phyloP scores from a whole-genome alignment of 2,888 invertebrate genomes.

The Oscheius sp. region DNA sequence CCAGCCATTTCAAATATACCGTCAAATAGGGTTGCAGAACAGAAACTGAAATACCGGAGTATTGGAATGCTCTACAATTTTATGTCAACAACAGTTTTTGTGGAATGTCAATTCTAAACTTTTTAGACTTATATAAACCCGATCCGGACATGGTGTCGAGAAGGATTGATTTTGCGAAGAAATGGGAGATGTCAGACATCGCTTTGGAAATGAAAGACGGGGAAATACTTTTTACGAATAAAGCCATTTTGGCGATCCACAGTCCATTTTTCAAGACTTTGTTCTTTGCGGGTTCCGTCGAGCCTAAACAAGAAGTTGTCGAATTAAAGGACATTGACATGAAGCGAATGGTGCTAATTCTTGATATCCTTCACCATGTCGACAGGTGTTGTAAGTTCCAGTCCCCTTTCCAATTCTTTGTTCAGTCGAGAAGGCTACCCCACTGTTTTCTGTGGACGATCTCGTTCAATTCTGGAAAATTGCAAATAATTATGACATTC shows the following conservation, averaged over 20 bases:
- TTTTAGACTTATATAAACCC: too few relatives aligned
- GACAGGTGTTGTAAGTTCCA: not conserved
- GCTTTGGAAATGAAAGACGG: not conserved
- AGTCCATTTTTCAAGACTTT: not conserved
- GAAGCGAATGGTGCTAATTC: not conserved
- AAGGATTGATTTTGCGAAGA: not conserved
- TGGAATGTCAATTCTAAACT: too few relatives aligned
- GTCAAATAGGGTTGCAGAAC: too few relatives aligned
- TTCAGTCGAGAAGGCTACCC: not conserved
- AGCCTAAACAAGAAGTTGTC: not conserved
- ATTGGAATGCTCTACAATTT: too few relatives aligned
- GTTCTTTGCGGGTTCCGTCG: not conserved
- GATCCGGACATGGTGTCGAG: too few relatives aligned
- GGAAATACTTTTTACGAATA: not conserved
- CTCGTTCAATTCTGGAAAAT: not conserved
- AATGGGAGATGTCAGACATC: not conserved
- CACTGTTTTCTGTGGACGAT: not conserved
- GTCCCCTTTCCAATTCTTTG: not conserved
- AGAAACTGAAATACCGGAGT: too few relatives aligned
- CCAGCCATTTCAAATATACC: too few relatives aligned
- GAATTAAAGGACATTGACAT: not conserved
- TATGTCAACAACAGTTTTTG: too few relatives aligned
- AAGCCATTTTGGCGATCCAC: not conserved
- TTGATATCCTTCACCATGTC: not conserved
- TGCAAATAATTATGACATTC: slow-evolving; percentile 1